A percentile compares a stretch with the other conserved stretches of the same genome.
Conservation (phyloP, 2,888 invertebrate genomes). For the Himalopsyche kuldschensis region DNA sequence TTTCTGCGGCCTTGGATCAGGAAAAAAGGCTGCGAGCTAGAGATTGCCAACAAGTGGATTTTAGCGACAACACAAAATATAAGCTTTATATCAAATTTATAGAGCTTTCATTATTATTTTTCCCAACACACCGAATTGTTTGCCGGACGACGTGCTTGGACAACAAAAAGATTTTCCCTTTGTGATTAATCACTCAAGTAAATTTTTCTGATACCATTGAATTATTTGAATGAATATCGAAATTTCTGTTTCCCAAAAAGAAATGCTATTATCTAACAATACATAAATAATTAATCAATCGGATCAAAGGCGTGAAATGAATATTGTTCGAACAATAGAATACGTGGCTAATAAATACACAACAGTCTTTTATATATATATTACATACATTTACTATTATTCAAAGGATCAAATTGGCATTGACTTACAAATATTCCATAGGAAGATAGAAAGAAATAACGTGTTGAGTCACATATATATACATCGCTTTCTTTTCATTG, state of each 20-base stretch:
- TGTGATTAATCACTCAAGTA: not conserved
- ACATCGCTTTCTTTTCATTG: no score
- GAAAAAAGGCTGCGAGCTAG: not conserved
- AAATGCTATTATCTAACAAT: not conserved
- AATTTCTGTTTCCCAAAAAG: not conserved
- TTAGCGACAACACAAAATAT: not conserved
- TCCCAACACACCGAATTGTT: not conserved
- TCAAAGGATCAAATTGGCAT: no score
- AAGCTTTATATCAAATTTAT: not conserved
- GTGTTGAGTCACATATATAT: no score
- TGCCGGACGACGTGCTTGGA: not conserved
- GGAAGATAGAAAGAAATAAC: no score
- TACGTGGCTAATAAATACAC: not conserved
- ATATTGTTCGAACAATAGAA: not conserved
- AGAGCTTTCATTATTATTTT: not conserved
- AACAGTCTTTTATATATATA: no score
- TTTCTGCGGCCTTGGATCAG: not conserved
- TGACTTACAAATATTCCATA: no score
- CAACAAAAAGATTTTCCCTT: not conserved
- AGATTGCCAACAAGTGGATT: not conserved
- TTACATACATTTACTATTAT: no score
- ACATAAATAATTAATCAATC: not conserved
- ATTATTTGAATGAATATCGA: not conserved
- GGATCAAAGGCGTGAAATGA: not conserved
- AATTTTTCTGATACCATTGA: not conserved